Conservation (phyloP, 2,797 vertebrate genomes). For the Peromyscus eremicus region DNA sequence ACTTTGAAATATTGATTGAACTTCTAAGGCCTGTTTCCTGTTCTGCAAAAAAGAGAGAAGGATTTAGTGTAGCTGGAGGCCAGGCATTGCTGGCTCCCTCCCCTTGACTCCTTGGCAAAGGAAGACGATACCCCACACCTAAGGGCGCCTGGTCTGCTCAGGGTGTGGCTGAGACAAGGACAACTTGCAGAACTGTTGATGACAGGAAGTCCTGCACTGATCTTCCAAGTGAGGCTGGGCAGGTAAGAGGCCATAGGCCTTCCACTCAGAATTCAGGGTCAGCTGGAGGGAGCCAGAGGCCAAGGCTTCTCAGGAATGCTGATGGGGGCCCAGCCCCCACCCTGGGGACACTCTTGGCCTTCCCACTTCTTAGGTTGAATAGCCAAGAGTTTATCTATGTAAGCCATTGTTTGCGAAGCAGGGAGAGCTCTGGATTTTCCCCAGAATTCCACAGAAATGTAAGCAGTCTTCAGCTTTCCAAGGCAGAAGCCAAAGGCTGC, state of each 20-base stretch:
- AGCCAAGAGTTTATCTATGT: slow-evolving; percentile 76
- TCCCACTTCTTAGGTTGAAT: not conserved
- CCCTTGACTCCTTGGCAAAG: not conserved
- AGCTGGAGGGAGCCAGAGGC: not conserved
- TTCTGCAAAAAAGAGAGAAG: not conserved
- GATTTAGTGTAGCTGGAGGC: not conserved
- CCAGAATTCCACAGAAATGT: slow-evolving; percentile 88
- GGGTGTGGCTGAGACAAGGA: not conserved
- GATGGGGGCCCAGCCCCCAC: not conserved
- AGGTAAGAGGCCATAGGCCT: not conserved
- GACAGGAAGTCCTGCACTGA: fast-evolving
- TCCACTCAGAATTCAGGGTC: slow-evolving; percentile 25
- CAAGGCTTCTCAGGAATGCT: not conserved
- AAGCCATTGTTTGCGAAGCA: slow-evolving; percentile 84
- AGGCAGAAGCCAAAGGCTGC: slow-evolving; percentile 81
- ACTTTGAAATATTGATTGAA: slow-evolving; percentile 24
- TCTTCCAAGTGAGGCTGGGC: not conserved
- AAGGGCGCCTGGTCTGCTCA: not conserved
- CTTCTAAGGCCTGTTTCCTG: slow-evolving; percentile 4
- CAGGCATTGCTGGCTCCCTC: not conserved
- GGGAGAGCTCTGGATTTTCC: slow-evolving; percentile 88
- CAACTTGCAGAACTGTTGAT: not conserved
- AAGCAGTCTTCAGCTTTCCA: slow-evolving; percentile 85
- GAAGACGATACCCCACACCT: not conserved
- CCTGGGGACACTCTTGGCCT: slow-evolving; percentile 54